Base-by-base conservation (phyloP, 2,797 vertebrate genomes). In the Sardinella longiceps region DNA sequence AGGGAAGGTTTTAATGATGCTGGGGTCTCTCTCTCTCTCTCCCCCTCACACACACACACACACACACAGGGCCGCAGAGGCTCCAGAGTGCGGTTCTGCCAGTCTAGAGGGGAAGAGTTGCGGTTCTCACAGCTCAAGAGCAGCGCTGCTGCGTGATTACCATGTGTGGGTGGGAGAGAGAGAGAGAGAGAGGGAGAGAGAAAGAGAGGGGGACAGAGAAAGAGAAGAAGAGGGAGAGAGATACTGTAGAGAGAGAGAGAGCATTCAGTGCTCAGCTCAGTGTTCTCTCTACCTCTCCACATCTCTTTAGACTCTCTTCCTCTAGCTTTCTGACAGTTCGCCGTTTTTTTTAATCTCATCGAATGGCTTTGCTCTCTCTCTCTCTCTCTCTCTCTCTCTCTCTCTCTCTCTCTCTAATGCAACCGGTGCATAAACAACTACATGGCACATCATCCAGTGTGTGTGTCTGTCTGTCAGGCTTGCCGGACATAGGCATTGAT, bases 91-190 rank as follows among this genome's bases (percentile, higher is more conserved):
- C 33, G 6, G 3, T 11, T 9, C 37, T 18, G 70, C 37, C 39
- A 5, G 70, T 77, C 70, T 39, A 20, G 9, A 0, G 37, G 66
- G 37, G 37, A 30, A 37, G 70, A 39, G 70, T 37, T 23, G 70
- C 20, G 15, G 70, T 18, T 3, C 46, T 48, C 46, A 48, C 46
- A 48, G 46, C 46, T 48, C 46, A 48, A 48, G 46, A 48, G 46
- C 46, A 10, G 43, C 43, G 2, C 28, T 77, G 33, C 37, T 77
- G 70, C 5, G 15, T 77, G 70, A 77, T 77, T 20, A 43, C 5
- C 70, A 77, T 77, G 70, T 77, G 70, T 77, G 70, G 70, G 70
- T 77, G 70, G 70, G 15, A 20, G 66, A 15, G 46, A 48, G 46
- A 48, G 46, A 9, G 46, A 11, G 46, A 45, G 43, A 45, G 7